phyloP scores from a whole-genome alignment of 1,140 invertebrate genomes.

The Scylla paramamosain region DNA sequence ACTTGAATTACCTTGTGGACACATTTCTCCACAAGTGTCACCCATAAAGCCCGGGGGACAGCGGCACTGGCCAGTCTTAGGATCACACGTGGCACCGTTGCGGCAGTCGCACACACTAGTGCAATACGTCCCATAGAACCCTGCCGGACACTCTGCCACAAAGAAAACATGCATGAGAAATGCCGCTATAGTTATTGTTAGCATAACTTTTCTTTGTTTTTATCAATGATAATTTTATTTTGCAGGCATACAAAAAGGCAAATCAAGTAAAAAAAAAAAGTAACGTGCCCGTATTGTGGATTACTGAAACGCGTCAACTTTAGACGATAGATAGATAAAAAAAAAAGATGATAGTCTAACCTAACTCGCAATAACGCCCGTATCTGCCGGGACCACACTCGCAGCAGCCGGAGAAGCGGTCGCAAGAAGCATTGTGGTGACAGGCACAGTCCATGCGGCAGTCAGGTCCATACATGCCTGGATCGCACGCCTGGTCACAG shows the following conservation, averaged over 20 bases:
- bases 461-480: conserved; percentile 55
- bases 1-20: conserved; percentile 81
- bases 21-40: conserved; percentile 89
- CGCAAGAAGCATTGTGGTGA: conserved; percentile 58
- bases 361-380: conserved; percentile 65
- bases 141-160: conserved; percentile 86
- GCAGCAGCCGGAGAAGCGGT: conserved; percentile 66
- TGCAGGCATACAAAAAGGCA: not conserved
- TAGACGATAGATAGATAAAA: not conserved
- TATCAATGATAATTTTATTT: conserved; percentile 85
- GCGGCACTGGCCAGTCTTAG: conserved; percentile 89
- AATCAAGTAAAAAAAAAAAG: no score
- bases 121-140: conserved; percentile 90
- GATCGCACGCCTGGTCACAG: conserved; percentile 44
- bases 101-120: conserved; percentile 89
- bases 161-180: conserved; percentile 82
- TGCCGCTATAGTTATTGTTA: conserved; percentile 88
- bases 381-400: conserved; percentile 44
- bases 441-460: conserved; percentile 67
- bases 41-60: conserved; percentile 85
- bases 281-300: no score
- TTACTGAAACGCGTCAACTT: not conserved
- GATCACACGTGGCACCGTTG: conserved; percentile 89
- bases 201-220: conserved; percentile 84
- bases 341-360: not conserved